Evolutionary conservation across 2,797 vertebrate genomes (phyloP).

Genomic region (Hybognathus amarus): DNA sequence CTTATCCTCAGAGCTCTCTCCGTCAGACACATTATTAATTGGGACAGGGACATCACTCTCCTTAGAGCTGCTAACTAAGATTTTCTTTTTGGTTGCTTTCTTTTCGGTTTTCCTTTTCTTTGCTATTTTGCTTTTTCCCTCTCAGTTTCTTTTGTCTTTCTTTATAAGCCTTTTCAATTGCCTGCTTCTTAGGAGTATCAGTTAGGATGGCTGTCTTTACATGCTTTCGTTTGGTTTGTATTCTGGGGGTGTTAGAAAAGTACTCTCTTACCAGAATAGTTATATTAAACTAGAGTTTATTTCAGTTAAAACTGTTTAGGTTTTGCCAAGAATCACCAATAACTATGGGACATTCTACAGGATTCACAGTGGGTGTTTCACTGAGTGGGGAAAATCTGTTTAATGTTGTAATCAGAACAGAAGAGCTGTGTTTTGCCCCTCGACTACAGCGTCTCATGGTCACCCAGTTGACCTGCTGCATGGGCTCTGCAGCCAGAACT

Average conservation of each 20-base stretch:
- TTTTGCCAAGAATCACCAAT: no score
- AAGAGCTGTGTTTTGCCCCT: no score
- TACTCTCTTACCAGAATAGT: no score
- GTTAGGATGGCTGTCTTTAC: constrained; percentile 39
- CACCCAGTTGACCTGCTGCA: no score
- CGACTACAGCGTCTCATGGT: no score
- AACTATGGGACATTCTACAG: no score
- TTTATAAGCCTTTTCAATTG: constrained; percentile 27
- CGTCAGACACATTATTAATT: constrained; percentile 1
- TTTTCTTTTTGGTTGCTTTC: constrained; percentile 32
- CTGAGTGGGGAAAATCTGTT: no score
- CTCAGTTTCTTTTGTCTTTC: constrained; percentile 41
- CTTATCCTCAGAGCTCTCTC: constrained; percentile 46
- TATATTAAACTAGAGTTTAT: no score
- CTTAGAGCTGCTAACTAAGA: constrained; percentile 26
- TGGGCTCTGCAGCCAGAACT: no score
- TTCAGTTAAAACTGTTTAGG: no score
- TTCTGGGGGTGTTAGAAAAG: background rate
- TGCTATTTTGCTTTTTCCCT: constrained; percentile 17
- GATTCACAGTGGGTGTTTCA: no score
- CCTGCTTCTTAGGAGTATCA: constrained; percentile 40
- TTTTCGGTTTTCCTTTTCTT: background rate
- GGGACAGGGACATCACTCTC: constrained; percentile 35
- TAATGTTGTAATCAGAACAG: no score
- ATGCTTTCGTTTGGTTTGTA: constrained; percentile 33